Percentiles rank a stretch among this genome's conserved stretches.
phyloP scores from a whole-genome alignment of 1,140 invertebrate species.

The Octopus bimaculoides region DNA sequence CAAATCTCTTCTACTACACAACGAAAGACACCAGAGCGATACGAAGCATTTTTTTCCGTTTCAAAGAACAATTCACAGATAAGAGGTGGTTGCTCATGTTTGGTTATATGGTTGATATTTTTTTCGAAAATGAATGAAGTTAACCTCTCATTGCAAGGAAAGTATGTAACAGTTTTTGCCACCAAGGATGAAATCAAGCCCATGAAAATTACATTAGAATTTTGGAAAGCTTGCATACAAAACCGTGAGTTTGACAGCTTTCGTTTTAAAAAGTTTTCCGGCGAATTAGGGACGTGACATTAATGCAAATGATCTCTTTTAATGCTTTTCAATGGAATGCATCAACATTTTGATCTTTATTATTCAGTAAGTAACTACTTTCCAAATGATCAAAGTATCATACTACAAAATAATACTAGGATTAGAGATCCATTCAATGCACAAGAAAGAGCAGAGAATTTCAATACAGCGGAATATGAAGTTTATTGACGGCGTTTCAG shows the following conservation, averaged over 20 bases:
- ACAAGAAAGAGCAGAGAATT: not conserved
- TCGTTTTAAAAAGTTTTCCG: not conserved
- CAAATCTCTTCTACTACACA: no score
- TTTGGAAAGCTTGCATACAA: not conserved
- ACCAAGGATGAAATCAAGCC: not conserved
- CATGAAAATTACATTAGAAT: not conserved
- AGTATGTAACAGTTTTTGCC: not conserved
- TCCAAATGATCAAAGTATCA: slow-evolving; percentile 7
- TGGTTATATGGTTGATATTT: not conserved
- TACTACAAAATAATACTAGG: not conserved
- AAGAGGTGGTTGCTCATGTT: not conserved
- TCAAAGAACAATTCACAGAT: not conserved
- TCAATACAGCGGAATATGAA: slow-evolving; percentile 5
- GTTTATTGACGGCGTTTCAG: slow-evolving; percentile 4
- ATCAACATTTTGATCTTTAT: not conserved
- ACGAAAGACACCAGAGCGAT: no score
- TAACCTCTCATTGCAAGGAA: not conserved
- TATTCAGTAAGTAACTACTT: slow-evolving; percentile 2
- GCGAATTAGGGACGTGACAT: not conserved
- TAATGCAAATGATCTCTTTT: slow-evolving; percentile 4
- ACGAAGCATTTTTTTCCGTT: not conserved
- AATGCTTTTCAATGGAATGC: not conserved
- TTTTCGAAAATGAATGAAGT: not conserved
- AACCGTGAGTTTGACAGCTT: not conserved
- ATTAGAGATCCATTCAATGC: slow-evolving; percentile 2